Evolutionary conservation across 2,888 invertebrate genomes (phyloP).

Genomic region (Sepioteuthis lessoniana): DNA sequence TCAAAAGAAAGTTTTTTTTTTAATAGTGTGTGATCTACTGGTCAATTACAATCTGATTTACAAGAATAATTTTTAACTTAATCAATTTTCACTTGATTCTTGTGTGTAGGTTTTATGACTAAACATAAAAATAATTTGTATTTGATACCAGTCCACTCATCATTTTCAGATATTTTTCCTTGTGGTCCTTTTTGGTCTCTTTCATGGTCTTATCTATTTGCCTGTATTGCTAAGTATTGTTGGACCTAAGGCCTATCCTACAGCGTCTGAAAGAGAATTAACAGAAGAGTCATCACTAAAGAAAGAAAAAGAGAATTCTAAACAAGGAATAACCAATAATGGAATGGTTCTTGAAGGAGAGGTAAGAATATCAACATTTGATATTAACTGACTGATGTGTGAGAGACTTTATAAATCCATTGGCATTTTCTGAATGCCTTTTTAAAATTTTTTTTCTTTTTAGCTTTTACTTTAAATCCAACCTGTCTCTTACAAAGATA

Average conservation of each 20-base stretch:
- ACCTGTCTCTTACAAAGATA: too few species aligned
- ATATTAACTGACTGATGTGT: neutral
- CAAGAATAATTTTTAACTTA: too few species aligned
- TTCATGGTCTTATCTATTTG: conserved; percentile 84
- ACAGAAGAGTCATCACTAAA: neutral
- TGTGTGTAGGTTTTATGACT: too few species aligned
- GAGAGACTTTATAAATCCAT: neutral
- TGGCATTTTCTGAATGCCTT: neutral
- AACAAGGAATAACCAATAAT: conserved; percentile 35
- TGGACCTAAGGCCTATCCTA: conserved; percentile 78
- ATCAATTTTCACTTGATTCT: too few species aligned
- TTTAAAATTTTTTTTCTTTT: too few species aligned
- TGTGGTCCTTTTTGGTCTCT: conserved; percentile 85
- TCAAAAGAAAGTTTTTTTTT: too few species aligned
- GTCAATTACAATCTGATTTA: too few species aligned
- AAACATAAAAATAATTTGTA: too few species aligned
- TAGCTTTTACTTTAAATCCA: too few species aligned
- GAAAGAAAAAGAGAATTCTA: neutral
- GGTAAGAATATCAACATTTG: neutral
- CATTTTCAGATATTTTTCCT: conserved; percentile 81
- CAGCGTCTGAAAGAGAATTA: neutral
- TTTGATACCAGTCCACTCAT: too few species aligned
- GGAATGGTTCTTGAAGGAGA: conserved; percentile 37
- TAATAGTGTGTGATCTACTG: too few species aligned
- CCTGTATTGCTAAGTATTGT: conserved; percentile 85